phyloP scores from a whole-genome alignment of 2,888 invertebrate species.

The Poecilobothrus nobilitatus region DNA sequence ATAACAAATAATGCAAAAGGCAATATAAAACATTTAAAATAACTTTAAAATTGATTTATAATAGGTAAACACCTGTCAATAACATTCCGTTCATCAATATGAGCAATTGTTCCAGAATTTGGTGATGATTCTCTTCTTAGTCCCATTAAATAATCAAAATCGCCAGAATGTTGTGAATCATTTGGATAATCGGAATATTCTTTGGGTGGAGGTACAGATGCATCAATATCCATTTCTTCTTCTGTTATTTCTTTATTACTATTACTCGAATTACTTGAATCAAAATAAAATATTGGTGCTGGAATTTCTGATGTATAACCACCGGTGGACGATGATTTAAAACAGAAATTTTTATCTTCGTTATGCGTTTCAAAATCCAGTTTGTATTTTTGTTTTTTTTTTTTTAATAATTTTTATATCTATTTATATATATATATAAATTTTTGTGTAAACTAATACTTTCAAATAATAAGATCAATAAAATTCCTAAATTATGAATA shows the following conservation, averaged over 20 bases:
- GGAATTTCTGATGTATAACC: background rate
- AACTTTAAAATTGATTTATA: conserved; percentile 3
- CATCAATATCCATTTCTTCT: conserved; percentile 43
- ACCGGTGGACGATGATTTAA: background rate
- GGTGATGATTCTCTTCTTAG: conserved; percentile 25
- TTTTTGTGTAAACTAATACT: background rate
- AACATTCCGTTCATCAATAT: conserved; percentile 39
- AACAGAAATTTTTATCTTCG: background rate
- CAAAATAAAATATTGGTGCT: background rate
- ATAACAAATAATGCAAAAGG: background rate
- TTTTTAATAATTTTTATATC: background rate
- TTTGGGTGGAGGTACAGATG: conserved; percentile 35
- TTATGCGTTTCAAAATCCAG: background rate
- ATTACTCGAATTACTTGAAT: background rate
- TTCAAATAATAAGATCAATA: background rate
- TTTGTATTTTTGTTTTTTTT: background rate
- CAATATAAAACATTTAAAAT: conserved; percentile 7
- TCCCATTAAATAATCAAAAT: conserved; percentile 39
- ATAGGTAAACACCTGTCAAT: conserved; percentile 41
- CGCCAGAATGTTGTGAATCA: conserved; percentile 31
- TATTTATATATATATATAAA: no score
- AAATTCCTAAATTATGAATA: background rate
- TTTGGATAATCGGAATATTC: conserved; percentile 32
- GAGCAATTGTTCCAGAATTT: conserved; percentile 18
- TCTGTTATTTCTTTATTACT: background rate